Conservation (phyloP, 2,888 invertebrate species). For the Azorinus chamasolen region DNA sequence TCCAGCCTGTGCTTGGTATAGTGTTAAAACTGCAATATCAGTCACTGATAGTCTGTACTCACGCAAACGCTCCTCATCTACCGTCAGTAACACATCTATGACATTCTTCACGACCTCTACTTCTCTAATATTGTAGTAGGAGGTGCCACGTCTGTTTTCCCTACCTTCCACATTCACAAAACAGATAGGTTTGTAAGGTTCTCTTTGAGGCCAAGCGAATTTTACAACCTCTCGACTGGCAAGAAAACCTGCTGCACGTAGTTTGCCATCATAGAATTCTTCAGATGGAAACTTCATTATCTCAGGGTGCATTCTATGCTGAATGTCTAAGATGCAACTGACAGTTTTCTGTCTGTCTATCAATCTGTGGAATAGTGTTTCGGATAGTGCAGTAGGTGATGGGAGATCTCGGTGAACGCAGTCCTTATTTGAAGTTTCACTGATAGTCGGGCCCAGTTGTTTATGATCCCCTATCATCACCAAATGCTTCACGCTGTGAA, state of each 20-base stretch:
- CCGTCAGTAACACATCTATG: conserved; percentile 35
- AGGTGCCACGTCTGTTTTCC: conserved; percentile 37
- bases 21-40: conserved; percentile 47
- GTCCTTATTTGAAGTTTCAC: background rate
- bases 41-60: conserved; percentile 30
- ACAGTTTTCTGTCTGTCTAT: background rate
- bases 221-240: conserved; percentile 11
- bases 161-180: conserved; percentile 41
- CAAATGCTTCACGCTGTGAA: conserved; percentile 44
- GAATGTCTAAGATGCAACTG: conserved; percentile 27
- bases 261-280: conserved; percentile 45
- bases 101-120: conserved; percentile 26
- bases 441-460: conserved; percentile 47
- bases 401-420: background rate
- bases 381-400: conserved; percentile 6
- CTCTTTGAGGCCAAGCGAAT: conserved; percentile 46
- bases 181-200: conserved; percentile 28
- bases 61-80: conserved; percentile 22
- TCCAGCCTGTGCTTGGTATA: conserved; percentile 49
- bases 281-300: conserved; percentile 52
- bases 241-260: conserved; percentile 18
- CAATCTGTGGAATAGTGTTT: conserved; percentile 53
- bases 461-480: conserved; percentile 58
- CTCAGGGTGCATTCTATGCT: conserved; percentile 56
- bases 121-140: conserved; percentile 43